Evolutionary conservation across 2,888 invertebrate species (phyloP).

Genomic region (Parnassius orleans): DNA sequence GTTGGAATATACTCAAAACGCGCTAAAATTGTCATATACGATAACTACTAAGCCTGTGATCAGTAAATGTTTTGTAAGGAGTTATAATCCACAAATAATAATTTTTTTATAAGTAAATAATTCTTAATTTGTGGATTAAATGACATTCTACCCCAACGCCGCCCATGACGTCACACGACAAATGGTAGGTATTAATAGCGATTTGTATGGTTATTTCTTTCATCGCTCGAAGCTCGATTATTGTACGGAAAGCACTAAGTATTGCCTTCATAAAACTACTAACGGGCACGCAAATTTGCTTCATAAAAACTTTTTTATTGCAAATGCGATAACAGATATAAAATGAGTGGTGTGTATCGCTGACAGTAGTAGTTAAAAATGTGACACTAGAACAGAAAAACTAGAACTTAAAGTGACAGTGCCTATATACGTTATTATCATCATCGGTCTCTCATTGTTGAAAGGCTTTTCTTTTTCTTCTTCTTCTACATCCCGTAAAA

Average conservation of each 20-base stretch:
- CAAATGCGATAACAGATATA: background rate
- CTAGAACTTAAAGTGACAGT: too few relatives aligned
- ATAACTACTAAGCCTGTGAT: too few relatives aligned
- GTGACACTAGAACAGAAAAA: background rate
- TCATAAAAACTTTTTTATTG: slow-evolving; percentile 2
- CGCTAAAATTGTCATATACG: too few relatives aligned
- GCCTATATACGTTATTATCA: too few relatives aligned
- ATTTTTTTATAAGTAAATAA: background rate
- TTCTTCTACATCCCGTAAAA: too few relatives aligned
- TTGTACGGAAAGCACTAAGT: slow-evolving; percentile 3
- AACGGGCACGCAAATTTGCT: slow-evolving; percentile 8
- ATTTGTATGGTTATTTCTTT: slow-evolving; percentile 11
- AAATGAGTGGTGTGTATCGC: too few relatives aligned
- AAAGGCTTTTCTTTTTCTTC: too few relatives aligned
- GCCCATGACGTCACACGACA: slow-evolving; percentile 17
- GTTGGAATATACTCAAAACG: too few relatives aligned
- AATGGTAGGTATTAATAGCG: slow-evolving; percentile 4
- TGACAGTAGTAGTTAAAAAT: background rate
- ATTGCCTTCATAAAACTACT: slow-evolving; percentile 1
- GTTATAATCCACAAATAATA: background rate
- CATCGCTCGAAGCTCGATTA: slow-evolving; percentile 4
- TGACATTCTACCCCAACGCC: background rate
- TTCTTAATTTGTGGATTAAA: background rate
- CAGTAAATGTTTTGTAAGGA: too few relatives aligned
- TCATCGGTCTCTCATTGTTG: too few relatives aligned